Percentiles rank a stretch among this genome's conserved stretches.
These are phyloP conservation scores for Piaya cayana DNA, from an alignment of 2,113 vertebrate species.

Conservation along the genomic window DNA sequence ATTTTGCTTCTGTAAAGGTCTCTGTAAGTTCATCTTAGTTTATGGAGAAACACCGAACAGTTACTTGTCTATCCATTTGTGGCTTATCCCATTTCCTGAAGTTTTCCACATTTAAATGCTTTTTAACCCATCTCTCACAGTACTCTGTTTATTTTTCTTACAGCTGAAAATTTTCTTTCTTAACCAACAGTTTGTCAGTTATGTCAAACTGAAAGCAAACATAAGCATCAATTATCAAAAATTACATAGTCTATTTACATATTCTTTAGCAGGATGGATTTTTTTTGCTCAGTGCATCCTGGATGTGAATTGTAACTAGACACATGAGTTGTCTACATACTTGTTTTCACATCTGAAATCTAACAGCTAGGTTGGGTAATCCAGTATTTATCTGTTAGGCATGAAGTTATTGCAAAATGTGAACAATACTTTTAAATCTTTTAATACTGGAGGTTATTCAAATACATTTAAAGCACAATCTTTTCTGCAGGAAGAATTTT, in stretches of 20 bases:
- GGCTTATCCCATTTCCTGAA: neutral
- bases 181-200: neutral
- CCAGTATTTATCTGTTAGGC: conserved; percentile 31
- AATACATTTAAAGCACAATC: neutral
- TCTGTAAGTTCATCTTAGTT: neutral
- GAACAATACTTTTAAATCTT: neutral
- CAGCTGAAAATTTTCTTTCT: conserved; percentile 9
- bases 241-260: conserved; percentile 7
- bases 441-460: neutral
- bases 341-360: conserved; percentile 25
- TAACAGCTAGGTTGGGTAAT: neutral
- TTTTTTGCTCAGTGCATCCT: neutral
- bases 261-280: conserved; percentile 1
- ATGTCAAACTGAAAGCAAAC: conserved; percentile 19
- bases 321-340: neutral
- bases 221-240: conserved; percentile 26
- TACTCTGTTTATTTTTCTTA: conserved; percentile 37
- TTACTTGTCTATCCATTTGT: neutral
- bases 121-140: neutral
- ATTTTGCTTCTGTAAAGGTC: neutral
- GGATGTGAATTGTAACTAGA: neutral
- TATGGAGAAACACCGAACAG: neutral
- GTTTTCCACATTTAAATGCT: neutral
- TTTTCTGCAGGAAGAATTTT: neutral
- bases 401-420: neutral